These are phyloP conservation scores for Drosophila orena DNA, from an alignment of 1,140 invertebrate species.

Conservation along the genomic window DNA sequence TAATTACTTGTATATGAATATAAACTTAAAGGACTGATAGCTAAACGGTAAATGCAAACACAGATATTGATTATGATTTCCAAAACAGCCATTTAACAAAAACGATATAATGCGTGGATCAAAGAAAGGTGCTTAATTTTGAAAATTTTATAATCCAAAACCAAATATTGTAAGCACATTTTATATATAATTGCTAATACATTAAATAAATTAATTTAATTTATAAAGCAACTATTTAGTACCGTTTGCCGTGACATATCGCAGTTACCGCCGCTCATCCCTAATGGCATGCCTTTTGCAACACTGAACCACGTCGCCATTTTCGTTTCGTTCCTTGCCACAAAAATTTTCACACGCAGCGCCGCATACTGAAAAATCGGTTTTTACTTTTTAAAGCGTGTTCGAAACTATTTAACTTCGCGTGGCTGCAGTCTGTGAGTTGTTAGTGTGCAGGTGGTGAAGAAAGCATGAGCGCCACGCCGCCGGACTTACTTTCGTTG, in stretches of 20 bases:
- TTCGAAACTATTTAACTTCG: not conserved
- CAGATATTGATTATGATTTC: too few species aligned
- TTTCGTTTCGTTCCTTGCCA: constrained; percentile 25
- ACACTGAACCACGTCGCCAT: constrained; percentile 40
- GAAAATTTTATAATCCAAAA: too few species aligned
- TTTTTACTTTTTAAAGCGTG: not conserved
- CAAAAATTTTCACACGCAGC: constrained; percentile 39
- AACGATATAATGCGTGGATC: too few species aligned
- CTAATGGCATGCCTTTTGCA: not conserved
- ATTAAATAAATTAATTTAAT: too few species aligned
- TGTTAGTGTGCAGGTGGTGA: not conserved
- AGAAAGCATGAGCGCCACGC: constrained; percentile 66
- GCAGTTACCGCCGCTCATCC: not conserved
- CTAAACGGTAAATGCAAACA: too few species aligned
- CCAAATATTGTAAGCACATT: too few species aligned
- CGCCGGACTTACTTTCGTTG: constrained; percentile 49
- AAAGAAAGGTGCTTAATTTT: too few species aligned
- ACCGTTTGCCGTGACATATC: not conserved
- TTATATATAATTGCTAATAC: too few species aligned
- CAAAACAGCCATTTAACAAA: too few species aligned
- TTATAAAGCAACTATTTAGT: too few species aligned
- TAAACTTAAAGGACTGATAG: too few species aligned
- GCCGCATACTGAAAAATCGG: constrained; percentile 34
- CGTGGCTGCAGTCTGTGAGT: not conserved
- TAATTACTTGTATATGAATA: not conserved